These are phyloP conservation scores for Agrotis ipsilon DNA, from an alignment of 2,888 invertebrate species.

Conservation along the genomic window DNA sequence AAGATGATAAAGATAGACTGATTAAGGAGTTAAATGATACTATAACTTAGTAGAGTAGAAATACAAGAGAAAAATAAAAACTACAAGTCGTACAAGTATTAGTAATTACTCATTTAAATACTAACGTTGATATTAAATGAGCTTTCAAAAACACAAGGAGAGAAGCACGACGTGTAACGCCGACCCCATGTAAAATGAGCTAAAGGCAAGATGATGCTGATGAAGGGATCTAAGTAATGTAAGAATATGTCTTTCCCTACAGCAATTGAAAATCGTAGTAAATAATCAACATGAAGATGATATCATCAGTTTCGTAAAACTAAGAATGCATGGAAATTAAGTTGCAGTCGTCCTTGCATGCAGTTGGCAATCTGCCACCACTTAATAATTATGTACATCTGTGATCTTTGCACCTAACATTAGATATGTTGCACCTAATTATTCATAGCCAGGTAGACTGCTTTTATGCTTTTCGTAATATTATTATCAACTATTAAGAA, in stretches of 20 bases:
- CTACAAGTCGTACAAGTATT: too few species aligned
- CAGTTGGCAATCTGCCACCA: conserved; percentile 50
- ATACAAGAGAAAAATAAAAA: not conserved
- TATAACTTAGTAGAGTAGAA: not conserved
- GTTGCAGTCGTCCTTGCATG: conserved; percentile 37
- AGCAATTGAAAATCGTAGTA: not conserved
- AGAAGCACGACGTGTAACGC: too few species aligned
- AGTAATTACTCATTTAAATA: too few species aligned
- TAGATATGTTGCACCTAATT: conserved; percentile 31
- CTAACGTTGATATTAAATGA: not conserved
- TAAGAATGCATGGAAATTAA: conserved; percentile 40
- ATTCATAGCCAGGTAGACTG: conserved; percentile 11
- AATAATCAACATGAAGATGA: conserved; percentile 26
- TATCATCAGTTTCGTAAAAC: conserved; percentile 31
- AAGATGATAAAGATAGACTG: too few species aligned
- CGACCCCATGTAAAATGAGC: too few species aligned
- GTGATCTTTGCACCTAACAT: conserved; percentile 44
- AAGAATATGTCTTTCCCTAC: too few species aligned
- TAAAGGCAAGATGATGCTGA: too few species aligned
- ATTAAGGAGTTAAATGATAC: not conserved
- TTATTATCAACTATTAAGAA: conserved; percentile 1
- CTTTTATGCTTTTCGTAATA: not conserved
- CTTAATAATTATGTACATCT: conserved; percentile 47
- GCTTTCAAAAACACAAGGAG: too few species aligned
- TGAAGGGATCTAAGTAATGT: too few species aligned